A percentile compares a stretch with the other conserved stretches of the same genome.
These are phyloP conservation scores for Drosophila pseudotakahashii DNA, from an alignment of 2,888 invertebrate species.

Conservation along the genomic window DNA sequence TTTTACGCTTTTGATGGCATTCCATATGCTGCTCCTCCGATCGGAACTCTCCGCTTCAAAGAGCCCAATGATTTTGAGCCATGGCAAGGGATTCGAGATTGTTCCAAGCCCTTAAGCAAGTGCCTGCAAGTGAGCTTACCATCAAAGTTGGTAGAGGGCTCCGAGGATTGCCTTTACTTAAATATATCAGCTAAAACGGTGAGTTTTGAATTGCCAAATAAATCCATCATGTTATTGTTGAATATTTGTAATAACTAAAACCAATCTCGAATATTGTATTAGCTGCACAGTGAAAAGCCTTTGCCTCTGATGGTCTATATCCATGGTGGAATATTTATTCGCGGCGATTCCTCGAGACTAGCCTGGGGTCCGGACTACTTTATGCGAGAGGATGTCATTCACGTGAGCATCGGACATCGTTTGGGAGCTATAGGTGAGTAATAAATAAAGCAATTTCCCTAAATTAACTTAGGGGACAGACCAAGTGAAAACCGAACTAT, in stretches of 20 bases:
- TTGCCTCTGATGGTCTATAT: slow-evolving; percentile 73
- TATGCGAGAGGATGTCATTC: slow-evolving; percentile 82
- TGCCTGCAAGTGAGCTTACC: slow-evolving; percentile 60
- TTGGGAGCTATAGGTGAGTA: slow-evolving; percentile 82
- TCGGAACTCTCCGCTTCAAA: slow-evolving; percentile 69
- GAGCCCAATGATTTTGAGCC: slow-evolving; percentile 79
- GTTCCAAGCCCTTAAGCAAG: slow-evolving; percentile 57
- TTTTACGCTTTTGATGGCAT: slow-evolving; percentile 77
- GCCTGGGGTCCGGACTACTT: slow-evolving; percentile 83
- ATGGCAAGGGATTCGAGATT: slow-evolving; percentile 82
- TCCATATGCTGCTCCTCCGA: slow-evolving; percentile 74
- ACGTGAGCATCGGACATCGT: slow-evolving; percentile 84
- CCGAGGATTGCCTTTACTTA: slow-evolving; percentile 78
- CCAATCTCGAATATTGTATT: neutral
- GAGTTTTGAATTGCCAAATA: neutral
- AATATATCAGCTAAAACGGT: slow-evolving; percentile 71
- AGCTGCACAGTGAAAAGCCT: slow-evolving; percentile 45
- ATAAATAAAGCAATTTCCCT: neutral
- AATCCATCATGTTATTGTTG: neutral
- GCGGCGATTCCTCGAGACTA: slow-evolving; percentile 69
- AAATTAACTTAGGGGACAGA: no score
- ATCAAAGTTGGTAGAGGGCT: slow-evolving; percentile 65
- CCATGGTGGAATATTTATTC: slow-evolving; percentile 62
- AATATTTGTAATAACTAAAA: no score
- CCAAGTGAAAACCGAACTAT: no score